Percentiles rank a stretch among this genome's conserved stretches.
phyloP scores from a whole-genome alignment of 2,113 vertebrate genomes.

The Trematocara marginatum region DNA sequence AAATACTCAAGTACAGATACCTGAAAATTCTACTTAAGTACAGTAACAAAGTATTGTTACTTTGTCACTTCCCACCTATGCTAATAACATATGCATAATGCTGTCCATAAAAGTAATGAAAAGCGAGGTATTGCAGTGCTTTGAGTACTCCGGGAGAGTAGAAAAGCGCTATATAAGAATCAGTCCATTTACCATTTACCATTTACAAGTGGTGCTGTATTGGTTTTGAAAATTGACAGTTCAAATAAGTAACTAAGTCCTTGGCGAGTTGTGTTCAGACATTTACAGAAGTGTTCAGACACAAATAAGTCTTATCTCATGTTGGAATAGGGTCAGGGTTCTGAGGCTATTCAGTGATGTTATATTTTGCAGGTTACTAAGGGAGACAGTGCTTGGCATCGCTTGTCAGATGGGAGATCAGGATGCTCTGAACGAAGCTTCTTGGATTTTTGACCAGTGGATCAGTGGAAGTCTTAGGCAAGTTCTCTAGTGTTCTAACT shows the following conservation, averaged over 20 bases:
- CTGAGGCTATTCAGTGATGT: background rate
- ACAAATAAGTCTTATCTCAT: background rate
- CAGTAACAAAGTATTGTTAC: rapidly evolving
- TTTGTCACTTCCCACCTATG: background rate
- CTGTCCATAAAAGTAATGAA: background rate
- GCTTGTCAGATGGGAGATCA: conserved; percentile 80
- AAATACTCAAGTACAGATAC: background rate
- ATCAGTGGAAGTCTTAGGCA: conserved; percentile 56
- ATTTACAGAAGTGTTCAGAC: background rate
- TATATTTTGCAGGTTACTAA: conserved; percentile 77
- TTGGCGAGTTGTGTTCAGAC: background rate
- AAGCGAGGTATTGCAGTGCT: background rate
- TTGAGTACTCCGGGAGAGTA: too few species aligned
- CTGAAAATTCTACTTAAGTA: background rate
- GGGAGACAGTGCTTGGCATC: conserved; percentile 79
- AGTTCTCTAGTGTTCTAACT: background rate
- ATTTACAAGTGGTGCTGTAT: background rate
- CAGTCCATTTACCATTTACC: too few species aligned
- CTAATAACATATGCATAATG: background rate
- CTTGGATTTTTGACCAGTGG: conserved; percentile 77
- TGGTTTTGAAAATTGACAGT: background rate
- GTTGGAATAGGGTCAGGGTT: background rate
- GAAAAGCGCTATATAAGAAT: too few species aligned
- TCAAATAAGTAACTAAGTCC: background rate
- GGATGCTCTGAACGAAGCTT: conserved; percentile 68